Conservation (phyloP, 2,797 vertebrate genomes). For the Adrianichthys oophorus region DNA sequence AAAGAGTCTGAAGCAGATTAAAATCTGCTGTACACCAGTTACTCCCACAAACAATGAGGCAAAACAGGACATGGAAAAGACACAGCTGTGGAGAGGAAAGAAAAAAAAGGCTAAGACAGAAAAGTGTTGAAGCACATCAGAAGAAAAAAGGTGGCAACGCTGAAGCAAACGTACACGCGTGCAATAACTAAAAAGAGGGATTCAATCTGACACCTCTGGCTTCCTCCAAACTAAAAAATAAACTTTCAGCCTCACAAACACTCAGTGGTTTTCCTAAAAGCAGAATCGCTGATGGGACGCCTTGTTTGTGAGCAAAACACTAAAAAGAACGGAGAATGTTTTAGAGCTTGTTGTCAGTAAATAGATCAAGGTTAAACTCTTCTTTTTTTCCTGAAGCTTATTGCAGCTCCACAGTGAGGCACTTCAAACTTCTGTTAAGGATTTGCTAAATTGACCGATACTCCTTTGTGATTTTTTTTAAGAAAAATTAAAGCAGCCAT, state of each 20-base stretch:
- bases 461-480: not conserved
- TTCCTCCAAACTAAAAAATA: slow-evolving; percentile 50
- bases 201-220: slow-evolving; percentile 62
- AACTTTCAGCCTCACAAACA: slow-evolving; percentile 39
- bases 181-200: slow-evolving; percentile 57
- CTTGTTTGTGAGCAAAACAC: slow-evolving; percentile 24
- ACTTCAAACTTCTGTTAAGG: slow-evolving; percentile 8
- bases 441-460: too few relatives aligned
- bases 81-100: slow-evolving; percentile 43
- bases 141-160: slow-evolving; percentile 55
- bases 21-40: slow-evolving; percentile 42
- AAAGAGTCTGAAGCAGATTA: slow-evolving; percentile 36
- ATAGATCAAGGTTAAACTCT: not conserved
- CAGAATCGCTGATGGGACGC: slow-evolving; percentile 34
- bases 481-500: slow-evolving; percentile 12
- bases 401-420: not conserved
- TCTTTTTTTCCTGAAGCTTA: not conserved
- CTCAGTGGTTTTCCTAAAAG: slow-evolving; percentile 46
- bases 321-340: slow-evolving; percentile 19
- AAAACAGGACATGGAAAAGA: slow-evolving; percentile 62
- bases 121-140: slow-evolving; percentile 57
- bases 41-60: slow-evolving; percentile 47
- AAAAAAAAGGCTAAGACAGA: slow-evolving; percentile 23
- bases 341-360: slow-evolving; percentile 20
- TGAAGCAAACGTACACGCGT: slow-evolving; percentile 47